Conservation (phyloP, 2,888 invertebrate species). For the Aphidoletes aphidimyza region DNA sequence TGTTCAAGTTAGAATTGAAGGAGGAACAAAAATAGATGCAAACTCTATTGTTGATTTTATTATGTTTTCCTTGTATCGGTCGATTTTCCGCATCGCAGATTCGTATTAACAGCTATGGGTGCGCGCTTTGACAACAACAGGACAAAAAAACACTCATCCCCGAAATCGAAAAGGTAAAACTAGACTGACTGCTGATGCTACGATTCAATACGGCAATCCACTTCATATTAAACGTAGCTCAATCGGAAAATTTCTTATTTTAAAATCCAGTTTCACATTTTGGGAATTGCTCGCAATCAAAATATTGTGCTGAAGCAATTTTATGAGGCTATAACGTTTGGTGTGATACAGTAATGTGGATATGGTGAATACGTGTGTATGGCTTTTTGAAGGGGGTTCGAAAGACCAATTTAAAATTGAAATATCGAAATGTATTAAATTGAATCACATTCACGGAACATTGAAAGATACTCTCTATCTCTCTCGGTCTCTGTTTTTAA, state of each 20-base stretch:
- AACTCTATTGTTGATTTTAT: not conserved
- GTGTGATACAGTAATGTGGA: not conserved
- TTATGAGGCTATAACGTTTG: not conserved
- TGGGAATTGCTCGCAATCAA: not conserved
- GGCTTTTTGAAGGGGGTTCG: not conserved
- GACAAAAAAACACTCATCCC: no score
- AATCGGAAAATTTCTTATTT: constrained; percentile 47
- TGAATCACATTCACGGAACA: not conserved
- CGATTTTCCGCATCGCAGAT: no score
- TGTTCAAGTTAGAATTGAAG: no score
- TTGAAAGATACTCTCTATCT: no score
- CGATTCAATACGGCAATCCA: constrained; percentile 22
- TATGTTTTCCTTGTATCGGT: not conserved
- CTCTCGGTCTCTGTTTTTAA: no score
- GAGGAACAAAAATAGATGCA: not conserved
- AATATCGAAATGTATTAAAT: not conserved
- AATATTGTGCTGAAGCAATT: not conserved
- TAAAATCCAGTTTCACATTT: constrained; percentile 25
- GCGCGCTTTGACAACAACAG: no score
- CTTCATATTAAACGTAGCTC: not conserved
- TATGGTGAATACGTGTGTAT: not conserved
- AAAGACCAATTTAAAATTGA: constrained; percentile 10
- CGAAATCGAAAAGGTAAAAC: no score
- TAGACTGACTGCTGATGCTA: no score
- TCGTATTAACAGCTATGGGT: no score